phyloP scores from a whole-genome alignment of 2,797 vertebrate species.

The Pseudopleuronectes americanus region DNA sequence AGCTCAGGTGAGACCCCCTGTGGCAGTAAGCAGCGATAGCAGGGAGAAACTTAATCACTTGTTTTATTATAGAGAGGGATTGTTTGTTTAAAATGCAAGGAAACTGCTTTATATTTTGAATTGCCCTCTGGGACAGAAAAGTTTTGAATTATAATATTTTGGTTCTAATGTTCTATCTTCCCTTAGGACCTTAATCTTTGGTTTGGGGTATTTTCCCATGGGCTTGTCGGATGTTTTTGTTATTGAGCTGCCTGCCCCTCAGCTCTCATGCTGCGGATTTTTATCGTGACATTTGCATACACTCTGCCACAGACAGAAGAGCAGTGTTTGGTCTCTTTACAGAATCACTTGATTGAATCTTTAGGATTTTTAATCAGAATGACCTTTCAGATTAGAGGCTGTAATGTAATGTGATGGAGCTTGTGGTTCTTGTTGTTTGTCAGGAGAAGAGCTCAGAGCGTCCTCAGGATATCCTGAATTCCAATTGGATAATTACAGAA shows the following conservation, averaged over 20 bases:
- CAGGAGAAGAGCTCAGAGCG: not conserved
- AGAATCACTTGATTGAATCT: slow-evolving; percentile 7
- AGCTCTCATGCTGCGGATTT: too few relatives aligned
- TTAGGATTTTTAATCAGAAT: not conserved
- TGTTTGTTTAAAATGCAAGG: not conserved
- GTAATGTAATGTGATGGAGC: not conserved
- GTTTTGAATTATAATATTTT: too few relatives aligned
- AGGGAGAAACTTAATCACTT: not conserved
- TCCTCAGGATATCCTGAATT: slow-evolving; percentile 12
- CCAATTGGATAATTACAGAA: not conserved
- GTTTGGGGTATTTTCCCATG: not conserved
- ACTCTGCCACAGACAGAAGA: not conserved
- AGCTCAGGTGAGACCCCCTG: slow-evolving; percentile 83
- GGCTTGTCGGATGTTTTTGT: not conserved
- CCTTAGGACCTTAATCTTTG: too few relatives aligned
- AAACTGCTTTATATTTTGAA: not conserved
- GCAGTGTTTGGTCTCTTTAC: slow-evolving; percentile 3
- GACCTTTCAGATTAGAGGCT: not conserved
- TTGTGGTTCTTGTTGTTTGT: not conserved
- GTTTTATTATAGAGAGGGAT: not conserved
- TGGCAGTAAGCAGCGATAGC: slow-evolving; percentile 49
- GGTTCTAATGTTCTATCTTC: too few relatives aligned
- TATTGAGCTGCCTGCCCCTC: too few relatives aligned
- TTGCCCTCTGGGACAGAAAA: too few relatives aligned
- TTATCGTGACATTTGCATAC: not conserved